Base-by-base conservation (phyloP, 2,113 vertebrate species). In the Argyrosomus japonicus region DNA sequence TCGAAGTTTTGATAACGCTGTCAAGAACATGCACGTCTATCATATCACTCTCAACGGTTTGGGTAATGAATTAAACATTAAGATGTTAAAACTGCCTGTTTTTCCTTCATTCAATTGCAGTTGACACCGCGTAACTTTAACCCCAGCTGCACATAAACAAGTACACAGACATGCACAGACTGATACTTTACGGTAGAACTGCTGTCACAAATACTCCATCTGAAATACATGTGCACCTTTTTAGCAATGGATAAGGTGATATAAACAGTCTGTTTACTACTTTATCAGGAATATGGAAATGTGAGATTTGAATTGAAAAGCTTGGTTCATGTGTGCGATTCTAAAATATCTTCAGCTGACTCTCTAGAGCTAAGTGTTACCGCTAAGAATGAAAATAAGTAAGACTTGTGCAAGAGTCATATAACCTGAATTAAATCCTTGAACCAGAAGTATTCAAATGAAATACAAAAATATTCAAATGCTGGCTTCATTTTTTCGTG, bases 1-100 rank as follows among this genome's bases (percentile, higher is more conserved):
- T 40, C 10, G 0, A 79, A 75, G 78, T 82, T 81, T 71, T 65
- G 45, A 73, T 75, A 62, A 75, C 17, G 18, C 32, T 56, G 65
- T 70, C 48, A 40, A 76, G 60, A 40, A 48, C 58, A 64, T 10
- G 53, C 73, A 56, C 32, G 3, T 79, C 63, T 32, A 48, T 73
- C 77, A 72, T 43, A 64, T 68, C 77, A 68, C 51, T 48, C 72
- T 87, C 77, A 84, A 36, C 69, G 75, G 85, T 82, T 82, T 60
- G 64, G 67, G 50, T 17, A 23, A 79, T 89, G 85, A 90, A 89
- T 90, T 83, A 90, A 83, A 88, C 83, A 92, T 91, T 78, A 64
- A 56, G 40, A 62, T 50, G 70, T 53, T 71, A 23, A 83, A 75
- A 82, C 50, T 68, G 61, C 76, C 56, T 77, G 57, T 71, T 82